A percentile compares a stretch with the other conserved stretches of the same genome.
phyloP scores from a whole-genome alignment of 1,140 invertebrate genomes.

The Pachyrhynchus sulphureomaculatus region DNA sequence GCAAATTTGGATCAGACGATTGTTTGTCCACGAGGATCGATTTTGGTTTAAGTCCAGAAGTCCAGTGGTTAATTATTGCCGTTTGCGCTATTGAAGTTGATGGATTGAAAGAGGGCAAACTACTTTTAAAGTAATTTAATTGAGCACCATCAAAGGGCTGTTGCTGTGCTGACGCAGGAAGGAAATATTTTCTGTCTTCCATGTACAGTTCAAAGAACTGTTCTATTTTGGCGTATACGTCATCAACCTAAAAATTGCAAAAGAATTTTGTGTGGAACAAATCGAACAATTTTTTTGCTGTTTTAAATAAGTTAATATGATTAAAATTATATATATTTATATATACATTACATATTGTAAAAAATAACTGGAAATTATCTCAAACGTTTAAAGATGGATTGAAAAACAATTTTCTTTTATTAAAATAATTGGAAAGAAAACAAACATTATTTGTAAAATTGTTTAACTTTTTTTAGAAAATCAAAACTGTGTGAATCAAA shows the following conservation, averaged over 20 bases:
- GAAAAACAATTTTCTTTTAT: too few species aligned
- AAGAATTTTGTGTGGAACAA: too few species aligned
- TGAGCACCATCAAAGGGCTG: background rate
- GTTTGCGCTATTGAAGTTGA: constrained; percentile 29
- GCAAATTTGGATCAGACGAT: constrained; percentile 77
- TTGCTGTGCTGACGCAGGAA: constrained; percentile 3
- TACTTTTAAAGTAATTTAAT: background rate
- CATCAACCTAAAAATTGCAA: constrained; percentile 79
- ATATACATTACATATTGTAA: too few species aligned
- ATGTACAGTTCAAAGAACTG: constrained; percentile 90
- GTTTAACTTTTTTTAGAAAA: too few species aligned
- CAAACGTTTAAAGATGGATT: too few species aligned
- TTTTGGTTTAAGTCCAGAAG: constrained; percentile 51
- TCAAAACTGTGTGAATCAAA: too few species aligned
- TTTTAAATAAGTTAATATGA: too few species aligned
- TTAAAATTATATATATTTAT: too few species aligned
- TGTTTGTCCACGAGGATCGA: constrained; percentile 72
- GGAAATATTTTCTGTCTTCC: constrained; percentile 73
- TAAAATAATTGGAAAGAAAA: too few species aligned
- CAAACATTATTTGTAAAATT: too few species aligned
- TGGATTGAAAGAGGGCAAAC: constrained; percentile 25
- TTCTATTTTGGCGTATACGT: constrained; percentile 91
- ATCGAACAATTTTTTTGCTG: too few species aligned
- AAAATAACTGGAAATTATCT: too few species aligned
- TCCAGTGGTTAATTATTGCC: constrained; percentile 17